Evolutionary conservation across 2,113 vertebrate species (phyloP), one percentile per base, ranked within the genome.

Genomic region (Jaculus jaculus): DNA sequence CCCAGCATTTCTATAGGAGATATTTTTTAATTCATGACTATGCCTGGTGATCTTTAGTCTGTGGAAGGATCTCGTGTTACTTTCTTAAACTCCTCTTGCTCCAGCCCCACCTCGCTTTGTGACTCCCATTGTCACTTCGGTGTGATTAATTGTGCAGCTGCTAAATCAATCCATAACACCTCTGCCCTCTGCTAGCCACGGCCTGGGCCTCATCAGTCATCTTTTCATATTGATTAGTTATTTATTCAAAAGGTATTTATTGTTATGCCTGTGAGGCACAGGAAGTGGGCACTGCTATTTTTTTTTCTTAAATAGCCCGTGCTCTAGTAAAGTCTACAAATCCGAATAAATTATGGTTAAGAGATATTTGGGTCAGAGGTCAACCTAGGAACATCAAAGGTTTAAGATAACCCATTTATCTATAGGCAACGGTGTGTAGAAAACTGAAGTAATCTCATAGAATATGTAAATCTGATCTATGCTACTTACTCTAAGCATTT

Each of bases 211-310:
- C 51, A 47, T 90, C 60, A 74, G 13, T 77, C 73, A 78, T 39
- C 24, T 90, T 61, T 91, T 89, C 20, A 82, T 61, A 90, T 71
- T 84, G 83, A 60, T 42, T 87, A 5, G 54, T 82, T 85, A 92
- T 74, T 93, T 74, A 79, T 73, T 94, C 32, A 68, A 77, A 92
- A 93, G 61, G 17, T 77, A 77, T 66, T 78, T 72, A 77, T 77
- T 84, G 4, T 26, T 92, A 23, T 77, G 20, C 54, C 47, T 92
- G 18, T 9, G 71, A 71, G 71, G 20, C 2, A 37, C 3, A 63
- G 20, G 24, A 95, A 96, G 10, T 10, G 4, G 10, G 3, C 37
- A 63, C 2, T 20, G 1, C 77, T 9, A 71, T 11, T 63, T n/a
- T 85, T 90, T 77, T 75, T 47, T 11, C 8, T 47, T 47, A 73